Conservation (phyloP, 1,140 invertebrate species). For the Leptestheria dahalacensis region DNA sequence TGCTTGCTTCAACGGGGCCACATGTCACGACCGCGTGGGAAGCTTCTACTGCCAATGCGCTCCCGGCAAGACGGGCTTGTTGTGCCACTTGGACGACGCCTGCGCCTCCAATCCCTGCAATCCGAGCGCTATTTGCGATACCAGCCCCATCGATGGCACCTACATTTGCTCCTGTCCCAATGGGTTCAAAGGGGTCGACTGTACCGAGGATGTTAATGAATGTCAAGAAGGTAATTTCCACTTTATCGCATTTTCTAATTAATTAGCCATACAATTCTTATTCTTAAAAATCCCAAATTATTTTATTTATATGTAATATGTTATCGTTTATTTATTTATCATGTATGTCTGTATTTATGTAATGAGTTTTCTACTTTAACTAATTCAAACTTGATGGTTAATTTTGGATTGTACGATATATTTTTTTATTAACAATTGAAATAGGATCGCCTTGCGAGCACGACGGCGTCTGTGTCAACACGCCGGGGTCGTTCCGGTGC, state of each 20-base stretch:
- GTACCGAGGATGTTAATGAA: conserved; percentile 86
- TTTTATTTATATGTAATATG: conserved; percentile 5
- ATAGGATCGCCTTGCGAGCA: conserved; percentile 77
- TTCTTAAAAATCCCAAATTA: too few relatives aligned
- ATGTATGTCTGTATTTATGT: neutral
- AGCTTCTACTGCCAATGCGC: conserved; percentile 91
- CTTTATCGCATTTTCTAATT: neutral
- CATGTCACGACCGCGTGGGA: conserved; percentile 86
- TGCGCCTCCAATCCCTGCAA: conserved; percentile 94
- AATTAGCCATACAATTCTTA: too few relatives aligned
- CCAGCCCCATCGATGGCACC: conserved; percentile 84
- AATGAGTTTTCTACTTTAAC: too few relatives aligned
- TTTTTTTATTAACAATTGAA: conserved; percentile 15
- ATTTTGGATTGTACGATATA: conserved; percentile 9
- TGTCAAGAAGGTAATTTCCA: conserved; percentile 67
- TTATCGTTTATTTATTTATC: conserved; percentile 4
- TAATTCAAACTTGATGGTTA: too few relatives aligned
- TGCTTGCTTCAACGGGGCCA: conserved; percentile 91
- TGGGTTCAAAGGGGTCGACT: conserved; percentile 78
- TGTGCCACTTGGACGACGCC: conserved; percentile 91
- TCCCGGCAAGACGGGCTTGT: conserved; percentile 50
- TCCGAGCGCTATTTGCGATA: conserved; percentile 82
- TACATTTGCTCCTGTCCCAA: conserved; percentile 84
- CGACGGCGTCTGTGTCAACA: conserved; percentile 85
- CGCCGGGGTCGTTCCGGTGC: conserved; percentile 79